Percentiles rank a stretch among this genome's conserved stretches.
phyloP scores from a whole-genome alignment of 2,113 vertebrate species.

The Microtus oregoni region DNA sequence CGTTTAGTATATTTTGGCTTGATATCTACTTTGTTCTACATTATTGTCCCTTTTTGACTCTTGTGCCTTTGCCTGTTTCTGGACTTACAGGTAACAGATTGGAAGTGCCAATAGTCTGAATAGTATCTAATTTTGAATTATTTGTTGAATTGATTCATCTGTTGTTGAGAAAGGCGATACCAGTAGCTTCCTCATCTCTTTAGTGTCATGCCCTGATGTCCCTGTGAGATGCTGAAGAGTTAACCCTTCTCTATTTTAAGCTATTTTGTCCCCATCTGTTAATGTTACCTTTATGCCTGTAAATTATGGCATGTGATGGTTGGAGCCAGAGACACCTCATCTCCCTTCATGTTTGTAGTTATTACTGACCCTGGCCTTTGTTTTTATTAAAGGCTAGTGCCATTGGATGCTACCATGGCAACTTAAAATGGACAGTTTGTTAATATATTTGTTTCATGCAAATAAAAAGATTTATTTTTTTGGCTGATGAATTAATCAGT shows the following conservation, averaged over 20 bases:
- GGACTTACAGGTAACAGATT: not conserved
- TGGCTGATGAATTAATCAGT: conserved; percentile 11
- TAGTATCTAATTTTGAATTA: not conserved
- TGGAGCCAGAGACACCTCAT: not conserved
- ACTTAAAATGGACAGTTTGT: conserved; percentile 28
- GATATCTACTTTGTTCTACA: not conserved
- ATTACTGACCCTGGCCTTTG: not conserved
- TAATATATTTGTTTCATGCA: conserved; percentile 25
- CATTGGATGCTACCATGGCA: not conserved
- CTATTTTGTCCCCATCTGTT: not conserved
- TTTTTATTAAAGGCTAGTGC: not conserved
- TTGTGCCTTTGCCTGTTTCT: not conserved
- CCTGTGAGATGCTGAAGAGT: not conserved
- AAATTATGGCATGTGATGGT: not conserved
- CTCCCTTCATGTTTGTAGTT: not conserved
- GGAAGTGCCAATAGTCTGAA: not conserved
- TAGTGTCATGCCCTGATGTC: not conserved
- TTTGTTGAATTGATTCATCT: not conserved
- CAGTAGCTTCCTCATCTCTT: not conserved
- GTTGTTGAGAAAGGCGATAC: not conserved
- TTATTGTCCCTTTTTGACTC: conserved; percentile 1
- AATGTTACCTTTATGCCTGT: not conserved
- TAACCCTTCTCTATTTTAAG: not conserved
- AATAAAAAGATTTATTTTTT: conserved; percentile 43
- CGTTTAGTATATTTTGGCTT: conserved; percentile 7